Base-by-base conservation (phyloP, 2,797 vertebrate genomes). In the Austrolebias charrua region DNA sequence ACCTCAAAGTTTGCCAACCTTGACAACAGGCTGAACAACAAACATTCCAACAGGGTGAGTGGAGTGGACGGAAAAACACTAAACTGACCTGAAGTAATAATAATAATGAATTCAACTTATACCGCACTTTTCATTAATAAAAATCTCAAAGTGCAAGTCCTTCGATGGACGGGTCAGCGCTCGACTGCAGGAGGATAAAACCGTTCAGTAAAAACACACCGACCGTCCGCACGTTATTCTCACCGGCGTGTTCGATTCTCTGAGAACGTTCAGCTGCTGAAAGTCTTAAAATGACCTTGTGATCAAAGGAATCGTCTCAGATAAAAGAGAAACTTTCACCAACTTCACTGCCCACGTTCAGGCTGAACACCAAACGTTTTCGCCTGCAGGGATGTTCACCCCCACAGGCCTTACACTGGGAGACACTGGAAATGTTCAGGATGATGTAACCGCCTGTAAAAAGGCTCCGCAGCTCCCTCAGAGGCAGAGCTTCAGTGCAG, bases 1-100 rank as follows among this genome's bases (percentile, higher is more conserved):
- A 88, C 90, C 1, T 90, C 92, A 1, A 92, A 92, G 83, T 90
- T 85, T 19, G 83, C 88, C 13, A 92, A 92, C 74, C 58, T 82
- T 1, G 87, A 92, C 78, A 79, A 79, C 72, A 90, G 84, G 65
- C 80, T 84, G 48, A 92, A 91, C 84, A 81, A 85, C 78, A 90
- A 84, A 66, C 89, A 87, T 45, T 28, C 83, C 6, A 84, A 76
- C 1, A 77, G 65, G 83, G 94, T 94, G 62, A 92, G 89, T 45
- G 5, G 13, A 44, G 6, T 4, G 15, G 4, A 24, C 24, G 24
- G 24, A 24, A 24, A 24, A 24, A 24, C 24, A 24, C 24, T 1
- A 24, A 24, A 24, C 24, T 1, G 24, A 24, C 24, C 24, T 24
- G 3, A 24, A 24, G n/a, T n/a, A n/a, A n/a, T n/a, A n/a, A n/a